phyloP scores from a whole-genome alignment of 2,888 invertebrate genomes.

The Mimumesa dahlbomi region DNA sequence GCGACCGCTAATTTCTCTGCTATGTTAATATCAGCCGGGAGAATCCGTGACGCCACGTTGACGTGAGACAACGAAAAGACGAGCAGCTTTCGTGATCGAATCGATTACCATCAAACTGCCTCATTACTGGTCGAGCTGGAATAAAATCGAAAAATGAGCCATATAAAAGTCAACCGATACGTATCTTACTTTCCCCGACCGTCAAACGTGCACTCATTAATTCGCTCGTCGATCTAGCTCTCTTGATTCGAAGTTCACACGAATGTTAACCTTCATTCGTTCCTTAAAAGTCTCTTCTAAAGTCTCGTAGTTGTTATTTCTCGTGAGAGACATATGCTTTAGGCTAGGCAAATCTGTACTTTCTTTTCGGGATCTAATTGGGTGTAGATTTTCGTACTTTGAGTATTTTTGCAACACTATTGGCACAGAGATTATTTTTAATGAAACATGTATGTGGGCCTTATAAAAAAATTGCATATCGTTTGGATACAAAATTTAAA shows the following conservation, averaged over 20 bases:
- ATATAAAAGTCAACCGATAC: constrained; percentile 51
- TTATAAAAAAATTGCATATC: too few relatives aligned
- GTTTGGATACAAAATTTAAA: too few relatives aligned
- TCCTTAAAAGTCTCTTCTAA: too few relatives aligned
- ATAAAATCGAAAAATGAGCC: constrained; percentile 58
- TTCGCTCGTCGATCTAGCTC: constrained; percentile 3
- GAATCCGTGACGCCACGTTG: constrained; percentile 27
- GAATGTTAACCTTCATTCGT: too few relatives aligned
- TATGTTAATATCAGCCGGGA: constrained; percentile 32
- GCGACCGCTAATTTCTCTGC: constrained; percentile 27
- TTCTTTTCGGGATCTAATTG: too few relatives aligned
- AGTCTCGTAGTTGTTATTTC: background rate
- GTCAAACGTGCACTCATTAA: constrained; percentile 7
- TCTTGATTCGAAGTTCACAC: background rate
- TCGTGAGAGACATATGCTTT: too few relatives aligned
- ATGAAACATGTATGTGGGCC: too few relatives aligned
- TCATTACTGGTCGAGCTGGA: constrained; percentile 45
- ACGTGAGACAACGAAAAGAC: constrained; percentile 62
- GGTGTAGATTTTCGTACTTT: too few relatives aligned
- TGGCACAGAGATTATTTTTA: too few relatives aligned
- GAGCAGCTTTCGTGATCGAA: constrained; percentile 63
- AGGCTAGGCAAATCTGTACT: too few relatives aligned
- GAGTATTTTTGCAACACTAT: too few relatives aligned
- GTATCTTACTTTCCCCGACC: constrained; percentile 27
- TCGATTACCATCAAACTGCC: constrained; percentile 61